Base-by-base conservation (phyloP, 2,888 invertebrate species). In the Tinea trinotella region DNA sequence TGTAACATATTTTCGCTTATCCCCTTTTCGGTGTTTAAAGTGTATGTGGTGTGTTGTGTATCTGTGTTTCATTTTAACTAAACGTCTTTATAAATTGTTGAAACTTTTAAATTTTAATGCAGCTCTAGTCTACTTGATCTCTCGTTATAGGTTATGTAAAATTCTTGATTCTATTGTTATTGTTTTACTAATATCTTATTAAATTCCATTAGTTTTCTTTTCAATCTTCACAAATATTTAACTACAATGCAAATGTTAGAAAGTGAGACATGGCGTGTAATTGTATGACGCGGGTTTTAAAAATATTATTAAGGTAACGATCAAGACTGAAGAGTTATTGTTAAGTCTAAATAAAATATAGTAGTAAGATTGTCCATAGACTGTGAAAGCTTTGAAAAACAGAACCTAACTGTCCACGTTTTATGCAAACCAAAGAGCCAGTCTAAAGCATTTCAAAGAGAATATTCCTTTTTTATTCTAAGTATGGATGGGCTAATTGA, bases 271-370 rank as follows among this genome's bases (percentile, higher is more conserved):
- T 30, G 50, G 50, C 15, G 24, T 15, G 17, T 24, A 50, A 52
- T 52, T 34, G 52, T 2, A 52, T 52, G 76, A 84, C 84, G 84
- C 84, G 84, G 84, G 84, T 75, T 80, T 66, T 78, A 83, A 79
- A 72, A 83, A 81, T 82, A 82, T 75, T 81, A 83, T 77, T 77
- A 84, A 84, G 76, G 82, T 80, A 84, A 84, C 84, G 83, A 79
- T 79, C 82, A 85, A 85, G 84, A 85, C 85, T 85, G 84, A 84
- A 83, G 82, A 78, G 84, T 80, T 81, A 83, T 80, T 72, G 78
- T 73, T 82, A 83, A 81, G 77, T 78, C 75, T 79, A 78, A 79
- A 72, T 79, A 81, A 81, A 40, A 50, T 50, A 50, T 18, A 50
- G 15, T 22, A n/a, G 40, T 18, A 48, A 50, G 19, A 19, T 46